Conservation (phyloP, 2,888 invertebrate genomes). For the Bursaphelenchus okinawaensis region DNA sequence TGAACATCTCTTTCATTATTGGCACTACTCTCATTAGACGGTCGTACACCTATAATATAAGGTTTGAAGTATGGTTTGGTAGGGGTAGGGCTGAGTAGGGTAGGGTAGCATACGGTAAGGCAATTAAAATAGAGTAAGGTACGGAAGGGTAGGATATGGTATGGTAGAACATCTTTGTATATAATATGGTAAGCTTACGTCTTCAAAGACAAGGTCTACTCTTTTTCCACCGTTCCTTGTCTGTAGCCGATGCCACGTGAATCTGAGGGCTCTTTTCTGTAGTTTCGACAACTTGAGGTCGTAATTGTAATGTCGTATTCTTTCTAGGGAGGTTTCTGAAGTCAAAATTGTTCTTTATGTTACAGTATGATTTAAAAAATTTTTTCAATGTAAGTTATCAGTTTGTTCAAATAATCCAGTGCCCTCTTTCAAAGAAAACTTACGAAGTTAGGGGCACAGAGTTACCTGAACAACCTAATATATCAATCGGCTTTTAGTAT, state of each 20-base stretch:
- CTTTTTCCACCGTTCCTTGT: conserved; percentile 56
- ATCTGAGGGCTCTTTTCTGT: conserved; percentile 49
- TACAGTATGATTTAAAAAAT: too few relatives aligned
- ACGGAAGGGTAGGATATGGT: too few relatives aligned
- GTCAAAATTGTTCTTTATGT: too few relatives aligned
- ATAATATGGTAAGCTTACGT: conserved; percentile 30
- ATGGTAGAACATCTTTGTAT: background rate
- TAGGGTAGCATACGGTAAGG: too few relatives aligned
- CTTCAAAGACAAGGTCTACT: conserved; percentile 55
- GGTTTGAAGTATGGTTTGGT: too few relatives aligned
- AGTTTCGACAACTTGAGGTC: conserved; percentile 51
- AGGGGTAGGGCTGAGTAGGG: too few relatives aligned
- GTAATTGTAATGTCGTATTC: conserved; percentile 49
- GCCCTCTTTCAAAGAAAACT: too few relatives aligned
- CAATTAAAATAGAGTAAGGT: too few relatives aligned
- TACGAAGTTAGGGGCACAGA: too few relatives aligned
- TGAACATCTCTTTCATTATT: conserved; percentile 53
- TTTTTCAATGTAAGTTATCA: too few relatives aligned
- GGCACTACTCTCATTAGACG: conserved; percentile 40
- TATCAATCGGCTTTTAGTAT: background rate
- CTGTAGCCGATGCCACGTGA: conserved; percentile 56
- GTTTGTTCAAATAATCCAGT: too few relatives aligned
- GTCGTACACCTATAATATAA: conserved; percentile 39
- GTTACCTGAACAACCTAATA: too few relatives aligned
- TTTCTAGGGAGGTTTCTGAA: conserved; percentile 15